Conservation (phyloP, 2,113 vertebrate species). For the Barbus barbus region DNA sequence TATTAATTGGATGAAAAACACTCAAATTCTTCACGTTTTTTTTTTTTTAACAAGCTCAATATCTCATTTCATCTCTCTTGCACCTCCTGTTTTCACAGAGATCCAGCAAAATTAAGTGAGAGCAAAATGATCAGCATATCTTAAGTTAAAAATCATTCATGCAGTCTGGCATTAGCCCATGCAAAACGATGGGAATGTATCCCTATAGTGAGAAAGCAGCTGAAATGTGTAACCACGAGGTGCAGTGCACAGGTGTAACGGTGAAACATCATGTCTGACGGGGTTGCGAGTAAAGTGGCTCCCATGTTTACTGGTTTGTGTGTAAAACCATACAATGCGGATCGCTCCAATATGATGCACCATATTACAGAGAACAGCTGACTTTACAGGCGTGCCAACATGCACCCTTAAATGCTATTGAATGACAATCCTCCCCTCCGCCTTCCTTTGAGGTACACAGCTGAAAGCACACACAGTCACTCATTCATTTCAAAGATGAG, state of each 20-base stretch:
- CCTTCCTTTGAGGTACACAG: slow-evolving; percentile 46
- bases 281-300: background rate
- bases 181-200: slow-evolving; percentile 7
- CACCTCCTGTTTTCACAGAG: background rate
- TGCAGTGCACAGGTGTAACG: background rate
- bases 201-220: slow-evolving; percentile 4
- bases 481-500: slow-evolving; percentile 54
- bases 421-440: background rate
- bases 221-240: background rate
- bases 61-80: background rate
- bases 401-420: background rate
- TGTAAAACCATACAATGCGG: background rate
- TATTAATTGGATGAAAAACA: background rate
- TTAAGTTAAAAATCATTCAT: slow-evolving; percentile 8
- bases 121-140: slow-evolving; percentile 9
- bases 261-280: background rate
- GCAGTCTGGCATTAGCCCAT: slow-evolving; percentile 26
- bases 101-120: background rate
- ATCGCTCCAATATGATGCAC: background rate
- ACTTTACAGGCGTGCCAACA: background rate
- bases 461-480: slow-evolving; percentile 64
- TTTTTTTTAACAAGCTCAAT: background rate
- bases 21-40: background rate
- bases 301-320: background rate
- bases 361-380: background rate